A percentile compares a stretch with the other conserved stretches of the same genome.
Evolutionary conservation across 2,797 vertebrate genomes (phyloP).

Genomic region (Tokudaia tokunoshimensis): DNA sequence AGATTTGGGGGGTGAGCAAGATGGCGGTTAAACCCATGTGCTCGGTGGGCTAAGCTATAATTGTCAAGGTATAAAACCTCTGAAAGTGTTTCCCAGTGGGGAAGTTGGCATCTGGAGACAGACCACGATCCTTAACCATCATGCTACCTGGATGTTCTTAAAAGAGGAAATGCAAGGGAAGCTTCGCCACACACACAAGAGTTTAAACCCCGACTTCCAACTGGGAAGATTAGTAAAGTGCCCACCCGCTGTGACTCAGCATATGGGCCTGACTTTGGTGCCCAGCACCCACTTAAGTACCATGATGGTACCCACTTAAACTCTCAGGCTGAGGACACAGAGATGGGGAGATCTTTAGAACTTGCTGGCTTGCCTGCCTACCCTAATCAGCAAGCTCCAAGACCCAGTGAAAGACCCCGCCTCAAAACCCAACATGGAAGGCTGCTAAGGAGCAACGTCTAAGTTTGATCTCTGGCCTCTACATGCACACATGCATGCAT

Average conservation of each 20-base stretch:
- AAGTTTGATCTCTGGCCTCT: background rate
- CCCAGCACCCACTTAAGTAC: background rate
- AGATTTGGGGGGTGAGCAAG: background rate
- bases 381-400: background rate
- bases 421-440: background rate
- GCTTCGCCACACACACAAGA: background rate
- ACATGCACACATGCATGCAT: too few relatives aligned
- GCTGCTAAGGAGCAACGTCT: background rate
- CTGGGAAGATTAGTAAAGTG: background rate
- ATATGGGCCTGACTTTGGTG: background rate
- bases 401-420: background rate
- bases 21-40: background rate
- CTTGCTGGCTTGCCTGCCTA: background rate
- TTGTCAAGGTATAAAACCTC: background rate
- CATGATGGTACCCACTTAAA: background rate
- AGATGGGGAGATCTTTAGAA: background rate
- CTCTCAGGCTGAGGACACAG: background rate
- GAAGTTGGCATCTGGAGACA: background rate
- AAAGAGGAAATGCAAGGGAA: slow-evolving; percentile 7
- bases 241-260: background rate
- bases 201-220: slow-evolving; percentile 14
- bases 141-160: background rate
- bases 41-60: background rate
- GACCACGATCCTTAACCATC: background rate
- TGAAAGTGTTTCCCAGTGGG: background rate